Evolutionary conservation across 2,113 vertebrate species (phyloP).

Genomic region (Tachysurus vachellii): DNA sequence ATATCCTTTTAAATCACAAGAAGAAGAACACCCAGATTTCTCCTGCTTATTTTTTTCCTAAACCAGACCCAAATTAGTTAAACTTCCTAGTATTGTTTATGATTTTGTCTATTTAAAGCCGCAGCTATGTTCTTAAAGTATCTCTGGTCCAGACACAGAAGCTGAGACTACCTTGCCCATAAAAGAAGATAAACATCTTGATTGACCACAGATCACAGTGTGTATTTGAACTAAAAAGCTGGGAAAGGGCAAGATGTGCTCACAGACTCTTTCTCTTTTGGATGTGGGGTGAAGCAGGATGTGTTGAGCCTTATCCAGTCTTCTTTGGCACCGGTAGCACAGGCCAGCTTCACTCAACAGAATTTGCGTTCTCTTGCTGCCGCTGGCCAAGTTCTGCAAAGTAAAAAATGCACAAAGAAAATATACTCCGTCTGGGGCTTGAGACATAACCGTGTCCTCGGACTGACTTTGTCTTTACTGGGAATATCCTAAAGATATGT

Average conservation of each 20-base stretch:
- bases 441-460: not conserved
- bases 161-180: not conserved
- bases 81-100: constrained; percentile 1
- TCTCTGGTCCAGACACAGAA: not conserved
- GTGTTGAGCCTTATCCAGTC: constrained; percentile 52
- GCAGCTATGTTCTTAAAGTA: not conserved
- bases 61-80: not conserved
- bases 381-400: constrained; percentile 41
- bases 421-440: constrained; percentile 43
- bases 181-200: constrained; percentile 22
- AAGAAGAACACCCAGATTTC: not conserved
- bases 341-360: constrained; percentile 14
- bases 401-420: constrained; percentile 58
- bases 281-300: constrained; percentile 22
- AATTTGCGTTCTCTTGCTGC: constrained; percentile 41
- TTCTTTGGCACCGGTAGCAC: constrained; percentile 36
- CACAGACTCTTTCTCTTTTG: not conserved
- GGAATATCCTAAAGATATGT: not conserved
- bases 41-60: constrained; percentile 24
- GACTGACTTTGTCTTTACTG: not conserved
- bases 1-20: not conserved
- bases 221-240: not conserved
- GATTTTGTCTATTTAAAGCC: not conserved
- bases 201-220: not conserved
- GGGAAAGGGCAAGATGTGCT: not conserved